These are phyloP conservation scores for Cataglyphis albicans DNA, from an alignment of 2,888 invertebrate species.

Conservation along the genomic window DNA sequence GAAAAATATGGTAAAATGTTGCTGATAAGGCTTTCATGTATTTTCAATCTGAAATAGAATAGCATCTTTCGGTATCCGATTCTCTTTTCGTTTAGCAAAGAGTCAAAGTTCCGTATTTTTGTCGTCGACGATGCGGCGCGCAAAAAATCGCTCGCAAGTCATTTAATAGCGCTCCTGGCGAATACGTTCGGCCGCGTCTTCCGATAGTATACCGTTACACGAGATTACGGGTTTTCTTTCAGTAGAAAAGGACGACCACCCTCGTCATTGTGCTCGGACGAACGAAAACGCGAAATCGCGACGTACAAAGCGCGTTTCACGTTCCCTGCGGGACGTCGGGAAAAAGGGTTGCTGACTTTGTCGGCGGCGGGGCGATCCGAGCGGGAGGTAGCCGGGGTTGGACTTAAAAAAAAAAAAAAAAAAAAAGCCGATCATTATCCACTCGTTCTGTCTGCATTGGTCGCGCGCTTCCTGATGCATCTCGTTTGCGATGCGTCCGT, in stretches of 20 bases:
- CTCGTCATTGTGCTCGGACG: conserved; percentile 65
- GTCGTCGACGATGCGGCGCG: conserved; percentile 55
- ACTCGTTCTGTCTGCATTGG: conserved; percentile 68
- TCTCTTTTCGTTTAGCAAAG: conserved; percentile 50
- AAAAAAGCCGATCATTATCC: conserved; percentile 77
- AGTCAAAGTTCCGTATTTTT: conserved; percentile 53
- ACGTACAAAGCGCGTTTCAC: conserved; percentile 72
- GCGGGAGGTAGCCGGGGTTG: conserved; percentile 54
- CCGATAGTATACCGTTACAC: conserved; percentile 58
- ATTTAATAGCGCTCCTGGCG: conserved; percentile 56
- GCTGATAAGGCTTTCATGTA: conserved; percentile 40
- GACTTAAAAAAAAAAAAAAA: conserved; percentile 33
- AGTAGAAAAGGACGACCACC: conserved; percentile 55
- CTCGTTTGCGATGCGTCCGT: conserved; percentile 68
- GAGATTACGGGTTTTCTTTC: conserved; percentile 56
- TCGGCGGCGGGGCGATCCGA: conserved; percentile 61
- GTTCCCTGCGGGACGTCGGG: conserved; percentile 73
- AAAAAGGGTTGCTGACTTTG: conserved; percentile 56
- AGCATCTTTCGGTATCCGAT: conserved; percentile 47
- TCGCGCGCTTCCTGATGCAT: conserved; percentile 75
- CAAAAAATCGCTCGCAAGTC: conserved; percentile 57
- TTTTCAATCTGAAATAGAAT: conserved; percentile 40
- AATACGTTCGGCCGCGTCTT: conserved; percentile 55
- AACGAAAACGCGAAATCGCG: conserved; percentile 70
- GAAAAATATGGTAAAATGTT: not conserved